phyloP scores from a whole-genome alignment of 2,888 invertebrate genomes.

The Hoplodrina blanda region DNA sequence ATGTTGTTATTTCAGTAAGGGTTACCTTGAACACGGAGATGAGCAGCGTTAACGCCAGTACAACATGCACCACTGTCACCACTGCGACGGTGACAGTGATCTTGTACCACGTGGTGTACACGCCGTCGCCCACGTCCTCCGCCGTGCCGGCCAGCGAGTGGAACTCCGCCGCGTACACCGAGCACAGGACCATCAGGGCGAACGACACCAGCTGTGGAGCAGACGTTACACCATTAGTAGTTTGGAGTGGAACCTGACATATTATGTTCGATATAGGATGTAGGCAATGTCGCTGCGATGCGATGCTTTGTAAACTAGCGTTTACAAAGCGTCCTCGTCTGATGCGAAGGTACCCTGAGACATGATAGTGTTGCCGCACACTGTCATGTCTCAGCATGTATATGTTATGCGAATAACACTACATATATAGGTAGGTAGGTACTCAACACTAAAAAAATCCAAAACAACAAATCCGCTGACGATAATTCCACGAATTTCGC shows the following conservation, averaged over 20 bases:
- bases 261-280: background rate
- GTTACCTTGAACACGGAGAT: slow-evolving; percentile 74
- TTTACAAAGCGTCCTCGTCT: background rate
- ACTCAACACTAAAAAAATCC: no score
- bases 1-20: background rate
- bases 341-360: background rate
- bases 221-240: background rate
- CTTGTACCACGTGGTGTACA: slow-evolving; percentile 76
- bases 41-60: slow-evolving; percentile 76
- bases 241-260: no score
- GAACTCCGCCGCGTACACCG: slow-evolving; percentile 73
- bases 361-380: background rate
- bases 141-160: slow-evolving; percentile 70
- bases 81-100: slow-evolving; percentile 70
- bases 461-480: no score
- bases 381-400: no score
- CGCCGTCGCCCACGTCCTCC: slow-evolving; percentile 74
- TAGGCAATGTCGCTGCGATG: no score
- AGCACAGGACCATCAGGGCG: slow-evolving; percentile 72
- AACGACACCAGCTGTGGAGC: slow-evolving; percentile 75
- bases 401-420: no score
- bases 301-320: no score
- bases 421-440: no score
- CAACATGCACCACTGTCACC: slow-evolving; percentile 73
- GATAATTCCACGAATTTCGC: no score